These are phyloP conservation scores for Ochropleura leucogaster DNA, from an alignment of 2,888 invertebrate species.

Conservation along the genomic window DNA sequence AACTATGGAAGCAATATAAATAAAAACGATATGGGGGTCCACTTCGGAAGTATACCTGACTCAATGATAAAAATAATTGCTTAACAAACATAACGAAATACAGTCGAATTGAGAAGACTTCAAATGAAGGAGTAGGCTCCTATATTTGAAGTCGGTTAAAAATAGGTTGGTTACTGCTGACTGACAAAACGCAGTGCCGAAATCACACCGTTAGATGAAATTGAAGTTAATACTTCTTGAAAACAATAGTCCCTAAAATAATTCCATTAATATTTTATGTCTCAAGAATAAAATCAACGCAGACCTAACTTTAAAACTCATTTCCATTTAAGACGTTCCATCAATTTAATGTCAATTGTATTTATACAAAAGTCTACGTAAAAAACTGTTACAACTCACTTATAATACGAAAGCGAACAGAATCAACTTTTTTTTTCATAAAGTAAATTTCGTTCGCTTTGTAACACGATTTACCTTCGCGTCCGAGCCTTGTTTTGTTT, in stretches of 20 bases:
- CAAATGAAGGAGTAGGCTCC: too few relatives aligned
- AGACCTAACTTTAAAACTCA: neutral
- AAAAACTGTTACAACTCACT: slow-evolving; percentile 49
- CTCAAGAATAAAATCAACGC: too few relatives aligned
- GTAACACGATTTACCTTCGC: slow-evolving; percentile 56
- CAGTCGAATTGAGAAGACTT: too few relatives aligned
- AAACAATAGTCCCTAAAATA: too few relatives aligned
- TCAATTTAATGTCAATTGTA: slow-evolving; percentile 40
- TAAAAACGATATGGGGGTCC: too few relatives aligned
- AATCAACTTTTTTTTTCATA: slow-evolving; percentile 51
- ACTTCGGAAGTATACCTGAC: too few relatives aligned
- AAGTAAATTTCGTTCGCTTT: slow-evolving; percentile 53
- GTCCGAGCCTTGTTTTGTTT: slow-evolving; percentile 57
- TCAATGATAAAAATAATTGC: too few relatives aligned
- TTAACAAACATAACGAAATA: too few relatives aligned
- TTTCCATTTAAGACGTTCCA: slow-evolving; percentile 24
- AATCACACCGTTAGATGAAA: neutral
- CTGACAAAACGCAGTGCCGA: neutral
- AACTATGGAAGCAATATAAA: too few relatives aligned
- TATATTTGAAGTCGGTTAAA: too few relatives aligned
- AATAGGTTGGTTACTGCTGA: neutral
- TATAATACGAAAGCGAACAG: slow-evolving; percentile 37
- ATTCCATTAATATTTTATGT: too few relatives aligned
- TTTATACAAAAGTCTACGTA: slow-evolving; percentile 35
- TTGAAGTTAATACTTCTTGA: too few relatives aligned